These are phyloP conservation scores for Sula dactylatra DNA, from an alignment of 2,113 vertebrate genomes.

Conservation along the genomic window DNA sequence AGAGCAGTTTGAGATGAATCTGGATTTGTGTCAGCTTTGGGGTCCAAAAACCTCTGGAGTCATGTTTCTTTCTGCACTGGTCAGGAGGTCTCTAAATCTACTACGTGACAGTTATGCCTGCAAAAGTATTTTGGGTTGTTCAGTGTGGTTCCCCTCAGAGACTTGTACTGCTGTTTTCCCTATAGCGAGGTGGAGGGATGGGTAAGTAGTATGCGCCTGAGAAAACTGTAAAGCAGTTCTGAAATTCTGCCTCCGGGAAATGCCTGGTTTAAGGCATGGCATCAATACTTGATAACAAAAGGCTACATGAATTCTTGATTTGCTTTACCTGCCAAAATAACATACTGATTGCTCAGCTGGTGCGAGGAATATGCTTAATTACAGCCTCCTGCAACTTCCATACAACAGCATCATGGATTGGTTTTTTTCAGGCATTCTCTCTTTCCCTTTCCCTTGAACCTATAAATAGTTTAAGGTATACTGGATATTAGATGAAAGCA, in stretches of 20 bases:
- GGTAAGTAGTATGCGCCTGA: not conserved
- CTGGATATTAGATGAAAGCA: not conserved
- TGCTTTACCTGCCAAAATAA: not conserved
- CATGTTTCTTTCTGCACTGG: not conserved
- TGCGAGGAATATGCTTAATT: not conserved
- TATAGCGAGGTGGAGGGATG: not conserved
- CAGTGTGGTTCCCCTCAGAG: not conserved
- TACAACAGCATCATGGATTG: not conserved
- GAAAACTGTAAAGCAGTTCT: not conserved
- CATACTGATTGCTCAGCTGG: not conserved
- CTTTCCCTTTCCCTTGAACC: not conserved
- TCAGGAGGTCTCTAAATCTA: not conserved
- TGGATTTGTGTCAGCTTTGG: not conserved
- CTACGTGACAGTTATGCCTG: fast-evolving
- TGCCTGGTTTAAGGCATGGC: not conserved
- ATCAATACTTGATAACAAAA: not conserved
- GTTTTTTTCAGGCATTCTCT: not conserved
- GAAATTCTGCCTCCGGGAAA: not conserved
- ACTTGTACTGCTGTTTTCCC: not conserved
- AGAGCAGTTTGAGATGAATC: not conserved
- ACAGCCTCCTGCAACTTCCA: not conserved
- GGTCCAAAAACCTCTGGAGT: not conserved
- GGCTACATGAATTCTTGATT: not conserved
- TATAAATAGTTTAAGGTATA: not conserved
- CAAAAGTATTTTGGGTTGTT: not conserved